These are phyloP conservation scores for Cryptophagus acutangulus DNA, from an alignment of 2,888 invertebrate genomes.

Conservation along the genomic window DNA sequence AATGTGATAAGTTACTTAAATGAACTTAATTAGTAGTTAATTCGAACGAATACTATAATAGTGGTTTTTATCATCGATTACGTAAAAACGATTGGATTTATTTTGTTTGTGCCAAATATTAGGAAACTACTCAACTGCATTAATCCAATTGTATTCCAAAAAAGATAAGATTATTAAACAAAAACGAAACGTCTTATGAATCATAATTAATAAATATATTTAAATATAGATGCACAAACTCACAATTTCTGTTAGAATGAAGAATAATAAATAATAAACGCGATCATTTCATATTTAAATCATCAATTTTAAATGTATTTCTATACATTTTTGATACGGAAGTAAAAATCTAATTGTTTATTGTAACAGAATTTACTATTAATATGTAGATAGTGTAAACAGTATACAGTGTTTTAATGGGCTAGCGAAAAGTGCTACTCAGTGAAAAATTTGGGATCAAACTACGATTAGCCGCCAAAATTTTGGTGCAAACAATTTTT, in stretches of 20 bases:
- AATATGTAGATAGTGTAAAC: neutral
- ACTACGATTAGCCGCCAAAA: slow-evolving; percentile 24
- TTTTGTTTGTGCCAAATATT: too few species aligned
- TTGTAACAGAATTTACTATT: neutral
- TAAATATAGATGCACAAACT: neutral
- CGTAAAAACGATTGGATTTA: slow-evolving; percentile 15
- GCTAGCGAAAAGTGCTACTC: slow-evolving; percentile 21
- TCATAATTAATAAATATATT: slow-evolving; percentile 8
- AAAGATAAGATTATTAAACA: neutral
- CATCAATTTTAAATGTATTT: neutral
- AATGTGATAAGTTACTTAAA: slow-evolving; percentile 31
- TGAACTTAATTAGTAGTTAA: slow-evolving; percentile 16
- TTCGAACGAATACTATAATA: slow-evolving; percentile 18
- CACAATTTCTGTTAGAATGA: neutral
- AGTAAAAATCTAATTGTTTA: slow-evolving; percentile 2
- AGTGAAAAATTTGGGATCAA: slow-evolving; percentile 35
- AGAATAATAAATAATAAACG: too few species aligned
- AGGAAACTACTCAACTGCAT: too few species aligned
- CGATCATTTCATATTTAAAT: too few species aligned
- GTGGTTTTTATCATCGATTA: slow-evolving; percentile 24
- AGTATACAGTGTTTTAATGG: slow-evolving; percentile 10
- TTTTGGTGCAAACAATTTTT: slow-evolving; percentile 12
- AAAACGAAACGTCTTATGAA: slow-evolving; percentile 19
- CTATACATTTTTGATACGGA: neutral
- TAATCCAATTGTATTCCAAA: neutral